Base-by-base conservation (phyloP, 1,140 invertebrate species). In the Paraescarpia echinospica region DNA sequence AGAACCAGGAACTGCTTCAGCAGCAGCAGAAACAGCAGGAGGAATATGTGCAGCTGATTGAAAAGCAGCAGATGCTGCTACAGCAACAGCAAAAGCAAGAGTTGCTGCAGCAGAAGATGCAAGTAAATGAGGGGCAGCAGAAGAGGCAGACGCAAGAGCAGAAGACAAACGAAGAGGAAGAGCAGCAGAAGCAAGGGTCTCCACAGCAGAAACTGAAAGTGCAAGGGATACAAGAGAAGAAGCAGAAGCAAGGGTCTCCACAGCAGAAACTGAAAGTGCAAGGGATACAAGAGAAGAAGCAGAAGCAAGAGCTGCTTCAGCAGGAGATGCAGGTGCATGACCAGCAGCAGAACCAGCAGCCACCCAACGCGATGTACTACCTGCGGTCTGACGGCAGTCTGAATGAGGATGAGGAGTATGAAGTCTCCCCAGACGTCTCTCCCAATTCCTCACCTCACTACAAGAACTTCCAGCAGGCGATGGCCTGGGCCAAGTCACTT, bases 281-380 rank as follows among this genome's bases (percentile, higher is more conserved):
- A 41, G 35, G 33, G 22, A 22, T 18, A 33, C 34, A 48, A 27
- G 34, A 92, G 14, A 59, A 92, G 91, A 92, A 92, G 34, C 34
- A 18, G 27, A 90, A 90, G 90, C 34, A 34, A 18, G 90, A 90
- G 5, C n/a, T 41, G 35, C 90, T 90, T 90, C 90, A 34, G 35
- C 34, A 90, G 90, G 33, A 90, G 35, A 90, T 90, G 90, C 34
- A 90, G 33, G 90, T 34, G 4, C 90, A 90, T 90, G 90, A 90
- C 14, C 35, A 18, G 33, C 34, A 90, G n/a, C 34, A 90, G 90
- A 41, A 90, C 2, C 59, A 77, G 59, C 9, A 77, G 4, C 59
- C 59, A 27, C 59, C 59, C 12, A 18, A 77, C 22, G 59, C 59
- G 14, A 77, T 77, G 59, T 77, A 77, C 59, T 77, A 77, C 27